Percentiles rank a stretch among this genome's conserved stretches.
phyloP scores from a whole-genome alignment of 2,113 vertebrate species.

The Silurus asotus region DNA sequence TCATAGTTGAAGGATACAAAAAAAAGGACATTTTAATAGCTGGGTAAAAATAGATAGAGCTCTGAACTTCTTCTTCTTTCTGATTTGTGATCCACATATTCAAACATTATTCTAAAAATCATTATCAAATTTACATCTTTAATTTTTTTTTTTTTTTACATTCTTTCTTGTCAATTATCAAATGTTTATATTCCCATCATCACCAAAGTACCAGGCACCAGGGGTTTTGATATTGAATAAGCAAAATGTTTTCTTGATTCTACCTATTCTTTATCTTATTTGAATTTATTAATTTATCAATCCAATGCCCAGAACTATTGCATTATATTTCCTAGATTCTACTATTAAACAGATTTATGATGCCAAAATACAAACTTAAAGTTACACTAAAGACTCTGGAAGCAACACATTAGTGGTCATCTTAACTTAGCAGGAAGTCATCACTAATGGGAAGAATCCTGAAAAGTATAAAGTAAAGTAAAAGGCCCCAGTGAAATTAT shows the following conservation, averaged over 20 bases:
- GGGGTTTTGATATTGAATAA: background rate
- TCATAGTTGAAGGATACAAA: background rate
- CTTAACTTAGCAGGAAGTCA: background rate
- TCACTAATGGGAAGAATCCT: background rate
- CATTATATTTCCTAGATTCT: background rate
- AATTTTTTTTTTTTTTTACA: background rate
- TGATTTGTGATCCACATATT: no score
- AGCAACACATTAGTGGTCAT: background rate
- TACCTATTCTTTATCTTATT: background rate
- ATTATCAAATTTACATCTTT: background rate
- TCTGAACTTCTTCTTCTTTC: background rate
- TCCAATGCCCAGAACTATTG: background rate
- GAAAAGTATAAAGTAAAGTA: no score
- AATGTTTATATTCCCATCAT: background rate
- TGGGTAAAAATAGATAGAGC: background rate
- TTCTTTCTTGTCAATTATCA: background rate
- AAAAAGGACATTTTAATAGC: background rate
- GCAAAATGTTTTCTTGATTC: background rate
- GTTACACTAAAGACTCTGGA: background rate
- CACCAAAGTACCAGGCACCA: background rate
- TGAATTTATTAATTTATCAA: background rate
- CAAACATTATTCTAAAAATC: background rate
- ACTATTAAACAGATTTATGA: background rate
- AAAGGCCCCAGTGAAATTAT: background rate
- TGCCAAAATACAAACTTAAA: background rate